Evolutionary conservation across 2,113 vertebrate species (phyloP), one percentile per base, ranked within the genome.

Genomic region (Rafetus swinhoei): DNA sequence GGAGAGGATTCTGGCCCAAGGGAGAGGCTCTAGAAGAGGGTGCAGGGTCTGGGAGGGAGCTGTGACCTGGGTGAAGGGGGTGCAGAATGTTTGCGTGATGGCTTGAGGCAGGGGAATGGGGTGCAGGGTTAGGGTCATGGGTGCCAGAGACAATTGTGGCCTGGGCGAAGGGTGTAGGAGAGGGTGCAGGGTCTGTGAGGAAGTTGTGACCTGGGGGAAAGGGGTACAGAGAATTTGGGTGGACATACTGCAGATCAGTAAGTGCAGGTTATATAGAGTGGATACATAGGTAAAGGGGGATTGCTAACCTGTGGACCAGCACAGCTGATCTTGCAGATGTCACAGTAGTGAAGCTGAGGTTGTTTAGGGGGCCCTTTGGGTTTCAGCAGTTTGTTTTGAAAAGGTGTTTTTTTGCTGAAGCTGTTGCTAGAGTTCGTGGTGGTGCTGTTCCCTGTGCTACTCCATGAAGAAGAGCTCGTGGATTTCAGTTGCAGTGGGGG

Each of bases 271-370:
- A 80, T 5, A 80, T 9, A 53, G 25, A 80, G 50, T 53, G 79
- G 52, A 29, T 8, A 80, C 50, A 21, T 54, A 3, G 24, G 18
- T 1, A 1, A 11, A 11, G 6, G 27, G 13, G 25, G 45, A 2
- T 55, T 59, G 74, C 96, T 90, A 94, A 99, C 99, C 98, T 99
- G 99, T 13, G 98, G 97, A 9, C 99, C 98, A 5, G 98, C 98
- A 81, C 98, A 99, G 98, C 98, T 99, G 96, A 99, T 98, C 96
- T 98, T 99, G 96, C 99, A 99, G 94, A 99, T 97, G 83, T 99
- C 98, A 72, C 99, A 99, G 97, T 99, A 99, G 95, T 98, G 98
- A 24, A 99, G 97, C 77, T 97, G 98, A 2, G 98, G 97, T 57
- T 97, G 98, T 84, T 98, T 98, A 14, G 98, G 98, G 5, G 97